Conservation (phyloP, 2,113 vertebrate genomes). For the Tetraodon nigroviridis region DNA sequence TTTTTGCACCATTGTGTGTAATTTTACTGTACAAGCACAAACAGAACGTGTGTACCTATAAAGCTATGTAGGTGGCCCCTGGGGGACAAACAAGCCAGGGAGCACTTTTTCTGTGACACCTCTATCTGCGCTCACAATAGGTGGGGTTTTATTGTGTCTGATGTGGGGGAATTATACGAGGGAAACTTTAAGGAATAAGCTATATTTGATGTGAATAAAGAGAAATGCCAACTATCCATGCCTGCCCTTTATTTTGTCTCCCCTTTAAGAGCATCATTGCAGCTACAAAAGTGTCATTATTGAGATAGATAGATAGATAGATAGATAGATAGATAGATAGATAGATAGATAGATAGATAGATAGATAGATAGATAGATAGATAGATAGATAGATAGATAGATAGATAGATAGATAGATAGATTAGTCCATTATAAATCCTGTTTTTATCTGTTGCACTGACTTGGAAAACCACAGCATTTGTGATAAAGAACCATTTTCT, state of each 20-base stretch:
- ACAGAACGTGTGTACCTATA: neutral
- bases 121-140: too few relatives aligned
- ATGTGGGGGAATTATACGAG: constrained; percentile 18
- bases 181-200: constrained; percentile 65
- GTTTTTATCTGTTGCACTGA: constrained; percentile 22
- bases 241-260: constrained; percentile 3
- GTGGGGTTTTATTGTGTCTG: too few relatives aligned
- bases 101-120: too few relatives aligned
- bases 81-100: too few relatives aligned
- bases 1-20: constrained; percentile 19
- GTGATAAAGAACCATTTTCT: constrained; percentile 12
- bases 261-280: neutral
- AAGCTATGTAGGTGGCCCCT: neutral
- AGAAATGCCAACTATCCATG: constrained; percentile 21
- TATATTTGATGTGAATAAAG: constrained; percentile 69
- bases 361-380: too few relatives aligned
- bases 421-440: constrained; percentile 24
- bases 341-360: too few relatives aligned
- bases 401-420: neutral
- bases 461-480: constrained; percentile 23
- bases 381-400: too few relatives aligned
- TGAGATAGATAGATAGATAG: too few relatives aligned
- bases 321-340: too few relatives aligned
- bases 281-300: too few relatives aligned
- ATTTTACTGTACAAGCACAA: constrained; percentile 44